Evolutionary conservation across 2,888 invertebrate species (phyloP).

Genomic region (Euproctis similis): DNA sequence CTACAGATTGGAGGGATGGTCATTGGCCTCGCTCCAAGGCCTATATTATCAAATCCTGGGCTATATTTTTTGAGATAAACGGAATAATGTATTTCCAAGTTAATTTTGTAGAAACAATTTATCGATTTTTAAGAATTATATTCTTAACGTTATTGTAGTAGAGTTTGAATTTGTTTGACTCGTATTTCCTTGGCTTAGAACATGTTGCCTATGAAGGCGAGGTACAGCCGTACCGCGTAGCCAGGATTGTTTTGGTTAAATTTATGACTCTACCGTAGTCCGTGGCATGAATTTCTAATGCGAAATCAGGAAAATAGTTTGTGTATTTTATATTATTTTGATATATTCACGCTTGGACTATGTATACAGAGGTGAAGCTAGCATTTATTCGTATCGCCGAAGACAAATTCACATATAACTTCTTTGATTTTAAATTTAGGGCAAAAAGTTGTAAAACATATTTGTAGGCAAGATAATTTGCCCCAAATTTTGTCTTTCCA

Average conservation of each 20-base stretch:
- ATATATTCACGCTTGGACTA: too few species aligned
- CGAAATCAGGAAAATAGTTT: slow-evolving; percentile 36
- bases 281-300: slow-evolving; percentile 51
- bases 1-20: slow-evolving; percentile 24
- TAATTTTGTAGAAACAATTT: slow-evolving; percentile 21
- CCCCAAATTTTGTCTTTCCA: too few species aligned
- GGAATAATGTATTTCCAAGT: slow-evolving; percentile 26
- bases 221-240: too few species aligned
- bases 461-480: too few species aligned
- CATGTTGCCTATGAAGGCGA: slow-evolving; percentile 25
- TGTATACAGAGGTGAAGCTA: too few species aligned
- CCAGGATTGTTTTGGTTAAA: slow-evolving; percentile 48
- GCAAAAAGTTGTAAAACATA: too few species aligned
- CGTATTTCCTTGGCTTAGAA: slow-evolving; percentile 22
- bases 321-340: slow-evolving; percentile 32
- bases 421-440: too few species aligned
- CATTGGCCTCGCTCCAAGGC: slow-evolving; percentile 49
- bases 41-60: slow-evolving; percentile 30
- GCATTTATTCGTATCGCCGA: too few species aligned
- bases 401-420: too few species aligned
- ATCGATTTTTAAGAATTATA: slow-evolving; percentile 17
- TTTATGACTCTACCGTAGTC: slow-evolving; percentile 38
- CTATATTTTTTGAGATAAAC: slow-evolving; percentile 31
- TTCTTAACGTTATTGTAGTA: slow-evolving; percentile 18
- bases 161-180: slow-evolving; percentile 24